Evolutionary conservation across 1,140 invertebrate genomes (phyloP), one percentile per base, ranked within the genome.

Genomic region (Rhyacophila brunnea): DNA sequence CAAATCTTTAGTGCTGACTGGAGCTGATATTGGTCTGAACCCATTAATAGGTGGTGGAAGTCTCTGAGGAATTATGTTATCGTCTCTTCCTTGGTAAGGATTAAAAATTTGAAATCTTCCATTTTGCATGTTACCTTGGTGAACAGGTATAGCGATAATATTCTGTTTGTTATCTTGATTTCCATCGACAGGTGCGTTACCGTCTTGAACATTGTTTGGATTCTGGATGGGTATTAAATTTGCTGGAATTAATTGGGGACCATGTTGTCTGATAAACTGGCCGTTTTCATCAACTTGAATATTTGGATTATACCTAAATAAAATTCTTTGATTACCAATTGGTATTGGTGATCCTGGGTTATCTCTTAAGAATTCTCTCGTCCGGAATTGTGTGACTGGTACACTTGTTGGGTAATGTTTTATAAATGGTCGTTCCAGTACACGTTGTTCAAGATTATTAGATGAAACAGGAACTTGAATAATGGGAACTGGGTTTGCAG

Each of bases 1-100:
- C 40, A 84, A 76, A 66, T 84, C 82, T 70, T 75, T 77, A 2
- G 80, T 82, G 65, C 80, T 82, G 1, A 83, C 81, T 23, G 82
- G 82, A 43, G 76, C 70, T 48, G 74, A 68, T 59, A 79, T 77
- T 1, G 68, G 68, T 38, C 69, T 62, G 68, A 73, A 70, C 20
- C 53, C 44, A 43, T 77, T 72, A 14, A 70, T 69, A 6, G 69
- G 17, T 43, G 53, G 60, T 19, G 71, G 69, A 3, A 73, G 67
- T 57, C 54, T 53, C 35, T 62, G 58, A 17, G 52, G 53, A 43
- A 60, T 40, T 10, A 49, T 11, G 20, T 64, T 64, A 38, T 65
- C 54, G 9, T 57, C 42, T 36, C 62, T 60, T 20, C 66, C 47
- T 17, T 66, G 67, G 43, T 68, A 65, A 42, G 57, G 53, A 19